Percentiles rank a stretch among this genome's conserved stretches.
These are phyloP conservation scores for Watersipora subatra DNA, from an alignment of 1,140 invertebrate species.

Conservation along the genomic window DNA sequence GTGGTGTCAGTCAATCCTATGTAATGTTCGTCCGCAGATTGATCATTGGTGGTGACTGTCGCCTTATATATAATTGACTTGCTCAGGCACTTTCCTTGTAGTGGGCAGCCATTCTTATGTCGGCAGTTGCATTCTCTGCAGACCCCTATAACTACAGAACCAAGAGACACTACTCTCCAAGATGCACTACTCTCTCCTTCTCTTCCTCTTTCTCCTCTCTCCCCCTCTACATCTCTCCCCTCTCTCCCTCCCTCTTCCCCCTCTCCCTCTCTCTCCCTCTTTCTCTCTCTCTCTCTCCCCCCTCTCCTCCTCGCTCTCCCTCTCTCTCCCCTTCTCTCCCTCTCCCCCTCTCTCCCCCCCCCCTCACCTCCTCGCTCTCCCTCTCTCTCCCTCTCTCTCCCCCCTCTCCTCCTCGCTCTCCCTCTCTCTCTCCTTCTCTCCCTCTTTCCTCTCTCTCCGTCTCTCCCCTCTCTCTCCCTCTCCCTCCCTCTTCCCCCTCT, in stretches of 20 bases:
- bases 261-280: background rate
- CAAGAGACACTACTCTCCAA: background rate
- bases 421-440: conserved; percentile 68
- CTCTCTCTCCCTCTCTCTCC: too few relatives aligned
- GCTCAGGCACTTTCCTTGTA: too few relatives aligned
- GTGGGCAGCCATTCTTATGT: too few relatives aligned
- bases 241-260: background rate
- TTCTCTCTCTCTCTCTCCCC: background rate
- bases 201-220: background rate
- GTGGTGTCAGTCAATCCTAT: too few relatives aligned
- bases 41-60: too few relatives aligned
- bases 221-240: too few relatives aligned
- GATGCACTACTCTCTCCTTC: background rate
- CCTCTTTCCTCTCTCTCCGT: conserved; percentile 60
- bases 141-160: background rate
- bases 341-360: conserved; percentile 36
- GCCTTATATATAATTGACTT: too few relatives aligned
- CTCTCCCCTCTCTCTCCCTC: conserved; percentile 66
- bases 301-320: too few relatives aligned
- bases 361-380: too few relatives aligned
- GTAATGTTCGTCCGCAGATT: too few relatives aligned
- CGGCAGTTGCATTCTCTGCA: too few relatives aligned
- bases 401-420: too few relatives aligned
- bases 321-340: conserved; percentile 16
- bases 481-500: conserved; percentile 47